These are phyloP conservation scores for Petromus typicus DNA, from an alignment of 2,113 vertebrate species.

Conservation along the genomic window DNA sequence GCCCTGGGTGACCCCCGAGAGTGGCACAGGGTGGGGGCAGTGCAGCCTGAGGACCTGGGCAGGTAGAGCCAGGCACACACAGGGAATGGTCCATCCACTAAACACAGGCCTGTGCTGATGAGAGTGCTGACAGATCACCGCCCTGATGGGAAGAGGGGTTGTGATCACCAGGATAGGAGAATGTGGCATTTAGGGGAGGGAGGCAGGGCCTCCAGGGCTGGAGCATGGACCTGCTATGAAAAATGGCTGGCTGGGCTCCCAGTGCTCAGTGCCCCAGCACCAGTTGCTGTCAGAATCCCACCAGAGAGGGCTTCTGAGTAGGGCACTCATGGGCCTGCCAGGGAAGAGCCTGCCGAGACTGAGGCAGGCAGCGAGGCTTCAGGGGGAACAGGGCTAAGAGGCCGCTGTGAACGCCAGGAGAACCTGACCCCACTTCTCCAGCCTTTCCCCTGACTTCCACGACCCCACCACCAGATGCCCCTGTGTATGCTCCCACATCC, in stretches of 20 bases:
- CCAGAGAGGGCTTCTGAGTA: background rate
- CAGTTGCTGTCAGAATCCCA: background rate
- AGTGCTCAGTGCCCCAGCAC: background rate
- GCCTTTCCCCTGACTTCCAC: too few species aligned
- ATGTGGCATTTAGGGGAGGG: background rate
- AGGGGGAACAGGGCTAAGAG: background rate
- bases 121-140: fast-evolving
- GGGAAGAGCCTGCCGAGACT: background rate
- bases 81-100: fast-evolving
- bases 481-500: too few species aligned
- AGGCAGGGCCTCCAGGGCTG: background rate
- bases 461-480: background rate
- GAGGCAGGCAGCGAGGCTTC: background rate
- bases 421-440: background rate
- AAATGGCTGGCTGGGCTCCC: background rate
- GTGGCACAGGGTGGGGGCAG: background rate
- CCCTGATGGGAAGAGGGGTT: fast-evolving
- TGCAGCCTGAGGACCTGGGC: background rate
- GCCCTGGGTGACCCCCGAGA: background rate
- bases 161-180: background rate
- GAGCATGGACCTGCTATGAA: background rate
- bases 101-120: background rate
- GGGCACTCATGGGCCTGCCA: background rate
- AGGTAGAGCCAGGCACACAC: background rate
- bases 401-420: background rate